phyloP scores from a whole-genome alignment of 1,140 invertebrate species.

The Meloidogyne hapla region DNA sequence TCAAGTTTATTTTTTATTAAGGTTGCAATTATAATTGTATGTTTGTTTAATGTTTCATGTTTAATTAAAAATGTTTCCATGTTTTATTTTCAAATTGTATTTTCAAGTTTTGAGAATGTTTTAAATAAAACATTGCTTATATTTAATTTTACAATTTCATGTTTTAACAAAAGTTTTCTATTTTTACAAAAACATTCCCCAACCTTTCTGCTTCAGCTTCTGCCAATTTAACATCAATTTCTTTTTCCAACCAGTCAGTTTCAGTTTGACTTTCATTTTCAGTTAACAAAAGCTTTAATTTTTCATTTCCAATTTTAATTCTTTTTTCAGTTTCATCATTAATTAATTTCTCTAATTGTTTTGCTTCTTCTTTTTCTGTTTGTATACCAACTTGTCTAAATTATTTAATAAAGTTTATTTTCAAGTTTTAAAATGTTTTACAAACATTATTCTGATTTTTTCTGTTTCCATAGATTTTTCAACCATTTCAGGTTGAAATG shows the following conservation, averaged over 20 bases:
- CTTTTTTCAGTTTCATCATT: background rate
- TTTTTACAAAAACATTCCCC: background rate
- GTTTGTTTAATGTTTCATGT: too few species aligned
- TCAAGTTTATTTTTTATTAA: too few species aligned
- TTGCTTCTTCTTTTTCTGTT: constrained; percentile 18
- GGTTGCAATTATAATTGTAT: too few species aligned
- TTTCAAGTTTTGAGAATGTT: too few species aligned
- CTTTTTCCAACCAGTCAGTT: constrained; percentile 20
- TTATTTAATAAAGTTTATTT: background rate
- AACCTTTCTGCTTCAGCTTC: constrained; percentile 22
- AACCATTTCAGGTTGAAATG: background rate
- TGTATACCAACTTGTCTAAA: constrained; percentile 10
- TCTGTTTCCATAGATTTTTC: constrained; percentile 12
- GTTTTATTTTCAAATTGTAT: too few species aligned
- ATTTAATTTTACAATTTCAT: too few species aligned
- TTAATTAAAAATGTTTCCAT: too few species aligned
- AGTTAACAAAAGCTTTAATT: background rate
- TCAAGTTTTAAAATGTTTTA: background rate
- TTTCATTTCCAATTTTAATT: background rate
- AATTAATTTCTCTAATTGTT: background rate
- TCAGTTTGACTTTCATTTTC: constrained; percentile 7
- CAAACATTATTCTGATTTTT: background rate
- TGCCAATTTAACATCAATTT: constrained; percentile 15
- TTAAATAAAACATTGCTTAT: too few species aligned
- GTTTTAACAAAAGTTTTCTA: too few species aligned